Percentiles rank a stretch among this genome's conserved stretches.
Conservation (phyloP, 1,140 invertebrate genomes). For the Drosophila sp. region DNA sequence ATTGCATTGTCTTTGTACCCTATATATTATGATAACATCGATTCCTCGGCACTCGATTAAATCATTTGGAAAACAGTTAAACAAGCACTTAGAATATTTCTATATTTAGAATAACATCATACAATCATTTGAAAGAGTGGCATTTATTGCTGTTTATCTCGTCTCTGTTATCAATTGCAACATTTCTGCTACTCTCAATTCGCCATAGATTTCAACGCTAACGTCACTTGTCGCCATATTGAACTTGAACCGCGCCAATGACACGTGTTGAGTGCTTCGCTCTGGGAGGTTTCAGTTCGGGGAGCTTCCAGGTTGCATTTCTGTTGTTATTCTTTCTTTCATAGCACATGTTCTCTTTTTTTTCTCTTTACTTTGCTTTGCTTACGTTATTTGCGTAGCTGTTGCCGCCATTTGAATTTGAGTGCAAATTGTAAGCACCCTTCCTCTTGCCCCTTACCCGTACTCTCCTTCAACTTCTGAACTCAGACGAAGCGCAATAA, state of each 20-base stretch:
- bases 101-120: not conserved
- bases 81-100: not conserved
- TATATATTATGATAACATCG: constrained; percentile 5
- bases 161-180: constrained; percentile 9
- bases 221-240: constrained; percentile 30
- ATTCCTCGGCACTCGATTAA: constrained; percentile 2
- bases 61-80: constrained; percentile 8
- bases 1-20: not conserved
- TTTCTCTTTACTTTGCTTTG: constrained; percentile 8
- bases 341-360: constrained; percentile 7
- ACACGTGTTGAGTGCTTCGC: constrained; percentile 35
- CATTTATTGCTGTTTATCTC: not conserved
- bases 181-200: constrained; percentile 10
- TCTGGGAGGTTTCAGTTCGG: not conserved
- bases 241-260: constrained; percentile 44
- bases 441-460: not conserved
- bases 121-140: not conserved
- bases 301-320: constrained; percentile 29
- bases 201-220: constrained; percentile 5
- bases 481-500: constrained; percentile 19
- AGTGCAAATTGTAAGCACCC: constrained; percentile 30
- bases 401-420: constrained; percentile 37
- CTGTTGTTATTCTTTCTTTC: constrained; percentile 15
- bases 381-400: constrained; percentile 25
- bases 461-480: not conserved